Evolutionary conservation across 2,797 vertebrate genomes (phyloP).

Genomic region (Todus mexicanus): DNA sequence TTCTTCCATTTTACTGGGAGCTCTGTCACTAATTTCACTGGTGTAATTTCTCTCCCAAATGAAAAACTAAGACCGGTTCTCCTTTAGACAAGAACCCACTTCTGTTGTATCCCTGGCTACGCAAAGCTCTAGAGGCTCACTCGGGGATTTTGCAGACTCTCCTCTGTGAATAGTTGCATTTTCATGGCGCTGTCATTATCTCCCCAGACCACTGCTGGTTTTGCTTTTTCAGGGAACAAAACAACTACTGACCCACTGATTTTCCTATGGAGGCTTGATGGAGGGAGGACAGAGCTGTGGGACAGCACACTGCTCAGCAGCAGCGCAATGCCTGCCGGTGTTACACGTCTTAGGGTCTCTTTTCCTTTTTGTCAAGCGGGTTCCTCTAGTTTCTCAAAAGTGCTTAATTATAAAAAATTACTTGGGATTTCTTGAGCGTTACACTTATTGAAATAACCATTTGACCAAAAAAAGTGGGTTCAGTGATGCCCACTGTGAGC

Average conservation of each 20-base stretch:
- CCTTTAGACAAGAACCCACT: background rate
- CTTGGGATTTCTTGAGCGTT: background rate
- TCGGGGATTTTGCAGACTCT: background rate
- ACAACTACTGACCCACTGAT: background rate
- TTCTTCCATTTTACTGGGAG: background rate
- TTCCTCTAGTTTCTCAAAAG: background rate
- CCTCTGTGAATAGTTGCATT: background rate
- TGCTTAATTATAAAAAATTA: background rate
- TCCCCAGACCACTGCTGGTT: background rate
- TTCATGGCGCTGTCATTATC: rapidly evolving
- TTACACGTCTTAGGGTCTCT: background rate
- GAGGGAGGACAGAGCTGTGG: background rate
- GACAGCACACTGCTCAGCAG: background rate
- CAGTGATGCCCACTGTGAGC: background rate
- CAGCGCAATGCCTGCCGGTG: background rate
- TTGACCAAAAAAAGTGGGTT: background rate
- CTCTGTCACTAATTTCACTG: background rate
- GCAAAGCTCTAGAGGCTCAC: background rate
- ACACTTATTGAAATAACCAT: background rate
- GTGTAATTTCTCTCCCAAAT: background rate
- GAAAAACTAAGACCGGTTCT: background rate
- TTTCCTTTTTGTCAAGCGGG: background rate
- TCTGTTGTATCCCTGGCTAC: background rate
- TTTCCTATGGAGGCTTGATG: background rate
- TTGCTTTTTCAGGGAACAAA: background rate